These are phyloP conservation scores for Plecotus auritus DNA, from an alignment of 2,113 vertebrate species.

Conservation along the genomic window DNA sequence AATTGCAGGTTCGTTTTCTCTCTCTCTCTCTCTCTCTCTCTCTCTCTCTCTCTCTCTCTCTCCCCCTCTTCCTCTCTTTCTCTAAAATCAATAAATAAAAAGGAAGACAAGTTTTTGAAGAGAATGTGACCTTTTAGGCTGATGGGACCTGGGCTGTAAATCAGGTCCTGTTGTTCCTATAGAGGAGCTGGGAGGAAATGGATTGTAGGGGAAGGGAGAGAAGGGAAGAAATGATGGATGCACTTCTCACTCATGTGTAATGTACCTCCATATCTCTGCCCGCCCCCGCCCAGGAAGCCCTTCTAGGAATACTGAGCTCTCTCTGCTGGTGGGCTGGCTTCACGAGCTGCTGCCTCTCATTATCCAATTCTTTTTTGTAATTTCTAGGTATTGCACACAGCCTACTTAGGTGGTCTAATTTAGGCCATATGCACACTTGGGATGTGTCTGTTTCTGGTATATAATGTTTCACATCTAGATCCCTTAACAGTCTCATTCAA, in stretches of 20 bases:
- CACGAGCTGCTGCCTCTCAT: conserved; percentile 58
- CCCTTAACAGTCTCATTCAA: conserved; percentile 43
- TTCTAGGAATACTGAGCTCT: conserved; percentile 57
- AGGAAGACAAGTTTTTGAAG: not conserved
- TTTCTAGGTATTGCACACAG: conserved; percentile 61
- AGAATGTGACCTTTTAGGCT: not conserved
- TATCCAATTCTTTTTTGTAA: conserved; percentile 61
- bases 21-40: not conserved
- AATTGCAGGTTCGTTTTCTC: not conserved
- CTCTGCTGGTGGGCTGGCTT: conserved; percentile 64
- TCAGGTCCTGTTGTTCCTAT: not conserved
- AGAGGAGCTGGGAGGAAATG: not conserved
- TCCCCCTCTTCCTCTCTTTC: not conserved
- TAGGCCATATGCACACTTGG: conserved; percentile 70
- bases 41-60: not conserved
- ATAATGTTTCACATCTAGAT: conserved; percentile 69
- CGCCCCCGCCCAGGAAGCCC: conserved; percentile 35
- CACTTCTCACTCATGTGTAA: not conserved
- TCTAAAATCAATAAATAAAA: not conserved
- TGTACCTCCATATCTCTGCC: not conserved
- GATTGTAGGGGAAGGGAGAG: not conserved
- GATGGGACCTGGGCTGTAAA: not conserved
- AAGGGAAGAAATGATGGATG: not conserved
- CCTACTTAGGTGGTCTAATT: conserved; percentile 79
- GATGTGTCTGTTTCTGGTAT: conserved; percentile 49